These are phyloP conservation scores for Euplexia lucipara DNA, from an alignment of 2,888 invertebrate genomes.

Conservation along the genomic window DNA sequence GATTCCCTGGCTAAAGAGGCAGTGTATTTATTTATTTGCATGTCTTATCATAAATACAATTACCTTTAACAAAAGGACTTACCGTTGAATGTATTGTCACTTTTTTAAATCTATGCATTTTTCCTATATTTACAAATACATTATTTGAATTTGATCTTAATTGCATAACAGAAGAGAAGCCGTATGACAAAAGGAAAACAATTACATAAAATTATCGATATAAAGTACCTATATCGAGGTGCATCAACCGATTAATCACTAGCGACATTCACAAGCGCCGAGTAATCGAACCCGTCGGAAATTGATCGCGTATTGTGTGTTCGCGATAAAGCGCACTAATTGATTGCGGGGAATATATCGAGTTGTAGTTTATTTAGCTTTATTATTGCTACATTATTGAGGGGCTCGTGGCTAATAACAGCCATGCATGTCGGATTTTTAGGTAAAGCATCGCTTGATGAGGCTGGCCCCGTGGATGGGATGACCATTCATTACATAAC, in stretches of 20 bases:
- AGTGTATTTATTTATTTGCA: too few species aligned
- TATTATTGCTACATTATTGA: not conserved
- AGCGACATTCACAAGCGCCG: constrained; percentile 16
- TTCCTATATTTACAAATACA: too few species aligned
- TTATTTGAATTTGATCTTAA: not conserved
- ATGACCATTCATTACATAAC: too few species aligned
- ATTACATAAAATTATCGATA: constrained; percentile 12
- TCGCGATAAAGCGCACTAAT: constrained; percentile 22
- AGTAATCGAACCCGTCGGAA: constrained; percentile 24
- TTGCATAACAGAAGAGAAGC: not conserved
- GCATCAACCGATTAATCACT: constrained; percentile 42
- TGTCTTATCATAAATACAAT: too few species aligned
- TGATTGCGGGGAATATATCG: constrained; percentile 2
- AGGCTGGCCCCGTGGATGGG: too few species aligned
- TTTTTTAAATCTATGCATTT: too few species aligned
- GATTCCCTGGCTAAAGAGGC: too few species aligned
- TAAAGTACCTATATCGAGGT: constrained; percentile 15
- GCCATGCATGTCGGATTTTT: too few species aligned
- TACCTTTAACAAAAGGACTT: too few species aligned
- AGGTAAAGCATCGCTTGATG: too few species aligned
- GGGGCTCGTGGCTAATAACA: too few species aligned
- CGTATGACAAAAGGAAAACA: constrained; percentile 2
- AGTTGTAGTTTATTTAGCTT: not conserved
- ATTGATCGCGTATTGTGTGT: constrained; percentile 20
- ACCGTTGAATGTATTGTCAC: too few species aligned